A percentile compares a stretch with the other conserved stretches of the same genome.
Evolutionary conservation across 1,140 invertebrate species (phyloP).

Genomic region (Matsumurasca onukii): DNA sequence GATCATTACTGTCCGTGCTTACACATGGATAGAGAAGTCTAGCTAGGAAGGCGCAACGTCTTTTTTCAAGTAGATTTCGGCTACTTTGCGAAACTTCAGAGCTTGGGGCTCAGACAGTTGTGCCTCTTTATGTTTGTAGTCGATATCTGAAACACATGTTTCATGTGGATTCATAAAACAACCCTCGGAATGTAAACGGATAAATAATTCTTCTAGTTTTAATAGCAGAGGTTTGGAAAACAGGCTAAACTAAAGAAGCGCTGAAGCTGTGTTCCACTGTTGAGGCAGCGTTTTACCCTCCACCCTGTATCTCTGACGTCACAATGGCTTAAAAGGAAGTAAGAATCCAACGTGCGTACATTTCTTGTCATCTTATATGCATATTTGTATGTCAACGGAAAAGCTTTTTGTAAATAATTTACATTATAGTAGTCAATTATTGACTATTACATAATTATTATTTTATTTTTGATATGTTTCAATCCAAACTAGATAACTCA

Average conservation of each 20-base stretch:
- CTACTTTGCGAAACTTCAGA: slow-evolving; percentile 6
- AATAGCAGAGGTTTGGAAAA: not conserved
- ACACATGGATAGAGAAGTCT: slow-evolving; percentile 9
- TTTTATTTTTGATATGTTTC: no score
- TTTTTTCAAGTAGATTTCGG: slow-evolving; percentile 17
- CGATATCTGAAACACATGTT: slow-evolving; percentile 33
- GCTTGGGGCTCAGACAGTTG: not conserved
- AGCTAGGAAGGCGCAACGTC: slow-evolving; percentile 8
- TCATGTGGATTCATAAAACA: not conserved
- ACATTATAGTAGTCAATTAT: no score
- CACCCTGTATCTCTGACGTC: not conserved
- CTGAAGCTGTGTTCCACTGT: not conserved
- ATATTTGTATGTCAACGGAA: no score
- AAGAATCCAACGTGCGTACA: no score
- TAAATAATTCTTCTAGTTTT: not conserved
- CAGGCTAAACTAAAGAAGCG: not conserved
- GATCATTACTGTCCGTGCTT: no score
- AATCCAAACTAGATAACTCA: no score
- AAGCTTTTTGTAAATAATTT: no score
- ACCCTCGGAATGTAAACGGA: not conserved
- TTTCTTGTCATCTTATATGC: no score
- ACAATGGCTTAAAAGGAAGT: not conserved
- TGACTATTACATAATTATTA: no score
- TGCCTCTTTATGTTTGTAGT: not conserved
- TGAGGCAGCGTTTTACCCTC: not conserved